phyloP scores from a whole-genome alignment of 2,113 vertebrate species.

The Sarotherodon lohbergeri region DNA sequence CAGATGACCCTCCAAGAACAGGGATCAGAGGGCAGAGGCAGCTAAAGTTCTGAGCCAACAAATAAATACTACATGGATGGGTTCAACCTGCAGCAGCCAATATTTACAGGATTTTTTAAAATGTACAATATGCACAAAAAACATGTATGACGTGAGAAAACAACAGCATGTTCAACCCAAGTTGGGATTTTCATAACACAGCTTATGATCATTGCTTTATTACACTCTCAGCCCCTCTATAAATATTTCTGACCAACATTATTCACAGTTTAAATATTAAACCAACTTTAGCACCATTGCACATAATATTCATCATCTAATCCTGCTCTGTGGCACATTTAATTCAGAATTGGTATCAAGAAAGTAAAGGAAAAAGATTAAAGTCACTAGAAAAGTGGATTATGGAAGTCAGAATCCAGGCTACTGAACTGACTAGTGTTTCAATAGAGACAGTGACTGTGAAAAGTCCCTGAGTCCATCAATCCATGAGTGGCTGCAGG shows the following conservation, averaged over 20 bases:
- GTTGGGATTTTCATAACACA: not conserved
- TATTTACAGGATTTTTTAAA: not conserved
- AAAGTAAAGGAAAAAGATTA: not conserved
- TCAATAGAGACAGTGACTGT: not conserved
- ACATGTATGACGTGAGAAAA: not conserved
- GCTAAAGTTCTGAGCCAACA: not conserved
- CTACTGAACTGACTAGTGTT: not conserved
- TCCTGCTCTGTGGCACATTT: not conserved
- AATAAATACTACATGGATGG: not conserved
- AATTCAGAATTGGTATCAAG: not conserved
- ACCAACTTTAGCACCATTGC: not conserved
- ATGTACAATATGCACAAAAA: not conserved
- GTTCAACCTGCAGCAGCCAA: not conserved
- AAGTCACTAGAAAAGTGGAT: not conserved
- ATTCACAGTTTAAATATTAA: not conserved
- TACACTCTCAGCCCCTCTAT: not conserved
- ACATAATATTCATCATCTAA: not conserved
- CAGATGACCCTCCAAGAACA: slow-evolving; percentile 10
- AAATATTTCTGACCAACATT: not conserved
- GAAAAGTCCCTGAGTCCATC: not conserved
- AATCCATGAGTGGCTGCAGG: not conserved
- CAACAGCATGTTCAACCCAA: not conserved
- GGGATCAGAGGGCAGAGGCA: not conserved
- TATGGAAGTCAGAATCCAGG: not conserved
- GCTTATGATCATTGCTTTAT: not conserved